Evolutionary conservation across 2,113 vertebrate genomes (phyloP).

Genomic region (Eleginops maclovinus): DNA sequence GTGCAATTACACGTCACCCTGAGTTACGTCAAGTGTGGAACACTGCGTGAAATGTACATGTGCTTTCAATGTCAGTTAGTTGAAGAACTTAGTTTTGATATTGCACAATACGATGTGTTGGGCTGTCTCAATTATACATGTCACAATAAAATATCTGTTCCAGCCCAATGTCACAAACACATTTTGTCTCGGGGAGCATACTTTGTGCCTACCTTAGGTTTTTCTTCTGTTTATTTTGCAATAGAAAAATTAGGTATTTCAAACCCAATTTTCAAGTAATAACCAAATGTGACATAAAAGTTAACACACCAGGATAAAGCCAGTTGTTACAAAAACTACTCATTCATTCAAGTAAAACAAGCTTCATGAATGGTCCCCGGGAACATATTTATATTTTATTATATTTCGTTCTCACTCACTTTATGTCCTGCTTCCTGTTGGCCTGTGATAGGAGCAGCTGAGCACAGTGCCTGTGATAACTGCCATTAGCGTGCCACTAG

Average conservation of each 20-base stretch:
- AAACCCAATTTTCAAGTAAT: neutral
- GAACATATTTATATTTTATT: constrained; percentile 19
- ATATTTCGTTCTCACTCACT: constrained; percentile 24
- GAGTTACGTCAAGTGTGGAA: neutral
- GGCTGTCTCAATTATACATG: neutral
- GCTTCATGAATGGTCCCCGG: neutral
- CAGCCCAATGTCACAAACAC: too few species aligned
- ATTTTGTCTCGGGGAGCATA: too few species aligned
- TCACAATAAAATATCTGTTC: too few species aligned
- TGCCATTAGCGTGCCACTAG: constrained; percentile 83
- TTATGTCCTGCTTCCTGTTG: constrained; percentile 40
- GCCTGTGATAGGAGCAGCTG: constrained; percentile 64
- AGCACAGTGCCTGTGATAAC: constrained; percentile 75
- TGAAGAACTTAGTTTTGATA: neutral
- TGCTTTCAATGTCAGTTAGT: neutral
- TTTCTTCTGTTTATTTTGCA: too few species aligned
- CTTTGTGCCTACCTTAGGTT: too few species aligned
- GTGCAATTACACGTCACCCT: neutral
- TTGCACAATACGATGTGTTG: neutral
- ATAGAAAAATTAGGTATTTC: neutral
- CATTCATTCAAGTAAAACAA: neutral
- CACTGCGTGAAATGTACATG: neutral
- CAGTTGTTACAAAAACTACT: neutral
- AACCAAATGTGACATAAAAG: neutral
- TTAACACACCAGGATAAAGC: constrained; percentile 1